These are phyloP conservation scores for Tragopan temminckii DNA, from an alignment of 2,797 vertebrate species.

Conservation along the genomic window DNA sequence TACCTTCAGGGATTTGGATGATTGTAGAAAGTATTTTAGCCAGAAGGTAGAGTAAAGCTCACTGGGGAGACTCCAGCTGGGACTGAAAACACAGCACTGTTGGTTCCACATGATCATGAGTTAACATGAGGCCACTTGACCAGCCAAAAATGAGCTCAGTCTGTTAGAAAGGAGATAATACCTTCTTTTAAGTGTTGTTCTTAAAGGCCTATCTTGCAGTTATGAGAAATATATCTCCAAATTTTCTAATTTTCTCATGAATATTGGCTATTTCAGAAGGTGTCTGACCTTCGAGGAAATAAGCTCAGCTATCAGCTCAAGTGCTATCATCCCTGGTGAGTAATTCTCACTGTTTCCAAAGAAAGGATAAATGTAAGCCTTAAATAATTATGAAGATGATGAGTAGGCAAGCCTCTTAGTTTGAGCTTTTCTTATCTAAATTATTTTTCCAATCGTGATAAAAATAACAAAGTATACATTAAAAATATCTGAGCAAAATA, in stretches of 20 bases:
- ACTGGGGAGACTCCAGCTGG: conserved; percentile 45
- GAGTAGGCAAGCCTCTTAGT: conserved; percentile 58
- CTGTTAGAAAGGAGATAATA: background rate
- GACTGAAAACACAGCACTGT: background rate
- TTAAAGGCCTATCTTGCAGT: background rate
- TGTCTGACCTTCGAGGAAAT: conserved; percentile 15
- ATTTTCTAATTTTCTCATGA: background rate
- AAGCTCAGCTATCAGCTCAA: conserved; percentile 8
- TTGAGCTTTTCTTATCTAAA: conserved; percentile 66
- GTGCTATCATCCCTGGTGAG: background rate
- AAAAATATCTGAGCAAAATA: conserved; percentile 65
- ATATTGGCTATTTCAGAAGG: background rate
- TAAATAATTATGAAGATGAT: conserved; percentile 65
- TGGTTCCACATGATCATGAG: background rate
- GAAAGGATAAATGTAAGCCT: conserved; percentile 59
- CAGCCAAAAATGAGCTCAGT: background rate
- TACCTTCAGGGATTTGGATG: conserved; percentile 44
- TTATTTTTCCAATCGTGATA: conserved; percentile 58
- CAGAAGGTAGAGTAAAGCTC: conserved; percentile 47
- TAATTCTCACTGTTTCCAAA: conserved; percentile 48
- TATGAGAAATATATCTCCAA: background rate
- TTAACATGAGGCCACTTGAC: conserved; percentile 2
- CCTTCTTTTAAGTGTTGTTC: background rate
- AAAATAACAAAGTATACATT: conserved; percentile 66
- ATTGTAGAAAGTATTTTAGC: conserved; percentile 34